Evolutionary conservation across 2,797 vertebrate genomes (phyloP), one percentile per base, ranked within the genome.

Genomic region (Pangasius sanitwongsei): DNA sequence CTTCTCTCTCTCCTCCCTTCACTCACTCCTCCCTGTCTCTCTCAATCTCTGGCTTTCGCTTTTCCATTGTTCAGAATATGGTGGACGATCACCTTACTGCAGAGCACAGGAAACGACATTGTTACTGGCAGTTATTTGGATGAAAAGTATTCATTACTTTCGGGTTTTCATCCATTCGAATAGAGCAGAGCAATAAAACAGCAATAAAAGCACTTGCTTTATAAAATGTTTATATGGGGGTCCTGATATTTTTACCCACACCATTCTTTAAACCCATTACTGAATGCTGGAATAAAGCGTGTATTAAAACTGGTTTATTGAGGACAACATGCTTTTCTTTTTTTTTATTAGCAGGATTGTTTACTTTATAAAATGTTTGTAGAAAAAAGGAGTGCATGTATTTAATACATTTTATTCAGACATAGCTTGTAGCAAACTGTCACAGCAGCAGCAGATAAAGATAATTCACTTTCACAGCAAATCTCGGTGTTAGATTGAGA

Each of bases 261-360:
- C 18, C 61, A 50, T 85, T 82, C 41, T 69, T 70, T 80, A 57
- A 18, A 72, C 53, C 63, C 44, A 34, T 86, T 28, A 81, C 28
- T 86, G 84, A 81, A 61, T 13, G 31, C 50, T 28, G 70, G 55
- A 81, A 86, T 59, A 48, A 89, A 59, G 34, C 15, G 69, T 69
- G 63, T 55, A 77, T 89, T 89, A 83, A 88, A 87, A 86, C 86
- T 25, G 78, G 65, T 81, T 86, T 89, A 83, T 87, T 86, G 44
- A 84, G 88, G 44, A 89, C 74, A 90, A 87, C 63, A 12, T 55
- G 82, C n/a, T 70, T 34, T 70, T 15, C 18, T 69, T 69, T 55
- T 55, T 74, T 53, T 23, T 84, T 83, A 90, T 85, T 83, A 65
- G 82, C 78, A 44, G 86, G 83, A 69, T 78, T 86, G 83, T 87